Evolutionary conservation across 2,797 vertebrate genomes (phyloP).

Genomic region (Epinephelus coioides): DNA sequence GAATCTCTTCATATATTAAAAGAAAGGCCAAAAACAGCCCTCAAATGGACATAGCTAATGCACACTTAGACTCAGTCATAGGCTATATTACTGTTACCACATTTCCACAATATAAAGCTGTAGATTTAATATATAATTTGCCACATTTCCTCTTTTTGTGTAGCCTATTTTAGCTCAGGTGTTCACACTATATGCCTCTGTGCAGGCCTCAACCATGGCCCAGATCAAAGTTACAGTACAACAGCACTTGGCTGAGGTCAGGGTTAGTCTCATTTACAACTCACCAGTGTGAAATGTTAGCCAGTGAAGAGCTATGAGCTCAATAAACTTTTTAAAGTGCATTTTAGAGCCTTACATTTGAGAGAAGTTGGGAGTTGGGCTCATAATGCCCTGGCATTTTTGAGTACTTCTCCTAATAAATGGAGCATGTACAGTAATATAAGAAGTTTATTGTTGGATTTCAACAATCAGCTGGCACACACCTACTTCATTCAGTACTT

Average conservation of each 20-base stretch:
- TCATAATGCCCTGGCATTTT: slow-evolving; percentile 5
- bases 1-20: neutral
- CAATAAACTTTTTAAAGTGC: slow-evolving; percentile 33
- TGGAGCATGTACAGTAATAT: neutral
- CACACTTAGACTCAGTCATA: neutral
- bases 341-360: slow-evolving; percentile 22
- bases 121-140: neutral
- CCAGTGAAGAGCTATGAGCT: slow-evolving; percentile 9
- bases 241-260: slow-evolving; percentile 11
- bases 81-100: neutral
- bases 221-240: neutral
- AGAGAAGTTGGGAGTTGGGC: neutral
- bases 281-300: slow-evolving; percentile 19
- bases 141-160: neutral
- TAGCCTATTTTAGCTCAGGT: neutral
- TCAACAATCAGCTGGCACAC: neutral
- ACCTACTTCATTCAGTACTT: neutral
- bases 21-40: neutral
- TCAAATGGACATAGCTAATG: neutral
- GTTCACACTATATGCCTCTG: neutral
- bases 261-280: slow-evolving; percentile 16
- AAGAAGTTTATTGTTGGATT: neutral
- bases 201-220: neutral
- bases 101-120: neutral
- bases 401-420: slow-evolving; percentile 10